Conservation (phyloP, 30 jellyfish, hydroid and myxozoan species). For the Chrysaora quinquecirrha region DNA sequence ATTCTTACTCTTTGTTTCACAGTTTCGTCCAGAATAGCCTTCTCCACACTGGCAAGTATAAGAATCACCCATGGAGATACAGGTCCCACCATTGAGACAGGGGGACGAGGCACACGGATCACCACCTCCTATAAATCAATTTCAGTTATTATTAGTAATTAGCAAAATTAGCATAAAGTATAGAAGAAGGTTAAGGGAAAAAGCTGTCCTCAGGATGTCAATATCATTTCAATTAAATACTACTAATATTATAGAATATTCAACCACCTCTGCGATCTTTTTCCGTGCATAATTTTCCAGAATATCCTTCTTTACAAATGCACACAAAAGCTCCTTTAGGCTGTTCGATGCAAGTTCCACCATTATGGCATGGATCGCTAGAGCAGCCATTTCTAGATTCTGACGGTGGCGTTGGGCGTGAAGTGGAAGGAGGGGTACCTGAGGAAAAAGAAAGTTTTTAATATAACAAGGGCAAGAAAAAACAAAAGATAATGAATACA, state of each 20-base stretch:
- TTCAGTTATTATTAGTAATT: background rate
- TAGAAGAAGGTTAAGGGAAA: background rate
- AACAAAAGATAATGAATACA: no score
- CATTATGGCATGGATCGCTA: constrained; percentile 85
- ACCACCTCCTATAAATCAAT: constrained; percentile 51
- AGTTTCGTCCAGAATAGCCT: constrained; percentile 76
- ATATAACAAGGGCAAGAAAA: no score
- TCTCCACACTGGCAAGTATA: constrained; percentile 78
- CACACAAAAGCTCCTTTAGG: constrained; percentile 75
- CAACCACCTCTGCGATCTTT: constrained; percentile 45
- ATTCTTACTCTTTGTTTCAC: constrained; percentile 70
- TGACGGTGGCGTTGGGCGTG: background rate
- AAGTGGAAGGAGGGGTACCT: constrained; percentile 1
- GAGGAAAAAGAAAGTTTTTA: no score
- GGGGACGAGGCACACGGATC: constrained; percentile 85
- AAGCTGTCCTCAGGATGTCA: no score
- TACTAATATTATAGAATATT: no score
- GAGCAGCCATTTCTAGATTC: constrained; percentile 11
- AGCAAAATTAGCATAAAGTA: background rate
- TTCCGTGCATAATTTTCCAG: constrained; percentile 67
- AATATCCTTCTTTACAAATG: constrained; percentile 71
- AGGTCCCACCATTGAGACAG: constrained; percentile 88
- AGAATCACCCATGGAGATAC: constrained; percentile 72
- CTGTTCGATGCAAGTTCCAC: constrained; percentile 91
- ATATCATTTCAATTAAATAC: no score